These are phyloP conservation scores for Elachura formosa DNA, from an alignment of 2,113 vertebrate genomes.

Conservation along the genomic window DNA sequence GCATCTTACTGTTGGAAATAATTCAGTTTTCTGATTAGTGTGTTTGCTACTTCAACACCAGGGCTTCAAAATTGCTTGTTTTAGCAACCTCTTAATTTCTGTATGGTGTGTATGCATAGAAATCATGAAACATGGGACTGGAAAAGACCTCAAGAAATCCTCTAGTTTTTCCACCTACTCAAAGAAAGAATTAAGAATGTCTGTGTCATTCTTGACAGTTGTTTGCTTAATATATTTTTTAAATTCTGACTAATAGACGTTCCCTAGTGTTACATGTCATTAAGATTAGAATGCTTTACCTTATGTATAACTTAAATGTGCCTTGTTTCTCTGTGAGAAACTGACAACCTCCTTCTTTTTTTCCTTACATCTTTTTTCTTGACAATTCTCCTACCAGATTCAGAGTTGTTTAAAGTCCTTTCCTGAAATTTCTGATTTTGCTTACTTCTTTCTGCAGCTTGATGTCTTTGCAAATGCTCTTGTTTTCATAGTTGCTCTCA, in stretches of 20 bases:
- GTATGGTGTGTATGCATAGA: not conserved
- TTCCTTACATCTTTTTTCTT: not conserved
- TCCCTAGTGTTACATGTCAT: not conserved
- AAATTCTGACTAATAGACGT: not conserved
- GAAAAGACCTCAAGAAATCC: constrained; percentile 46
- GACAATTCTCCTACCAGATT: not conserved
- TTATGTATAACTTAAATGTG: not conserved
- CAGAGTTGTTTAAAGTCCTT: not conserved
- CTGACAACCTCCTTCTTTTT: not conserved
- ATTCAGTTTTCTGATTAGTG: not conserved
- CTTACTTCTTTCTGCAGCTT: not conserved
- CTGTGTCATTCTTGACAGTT: constrained; percentile 9
- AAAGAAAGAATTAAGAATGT: not conserved
- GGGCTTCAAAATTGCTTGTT: not conserved
- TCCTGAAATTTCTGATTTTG: not conserved
- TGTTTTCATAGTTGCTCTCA: not conserved
- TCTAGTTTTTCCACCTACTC: constrained; percentile 23
- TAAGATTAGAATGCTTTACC: not conserved
- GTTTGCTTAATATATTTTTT: constrained; percentile 20
- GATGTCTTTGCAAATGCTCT: not conserved
- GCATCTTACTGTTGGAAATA: not conserved
- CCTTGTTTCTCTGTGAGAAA: not conserved
- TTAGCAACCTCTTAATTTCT: constrained; percentile 25
- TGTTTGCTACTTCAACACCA: constrained; percentile 20
- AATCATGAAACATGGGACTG: not conserved